Conservation (phyloP, 2,888 invertebrate genomes). For the Amphimallon solstitiale region DNA sequence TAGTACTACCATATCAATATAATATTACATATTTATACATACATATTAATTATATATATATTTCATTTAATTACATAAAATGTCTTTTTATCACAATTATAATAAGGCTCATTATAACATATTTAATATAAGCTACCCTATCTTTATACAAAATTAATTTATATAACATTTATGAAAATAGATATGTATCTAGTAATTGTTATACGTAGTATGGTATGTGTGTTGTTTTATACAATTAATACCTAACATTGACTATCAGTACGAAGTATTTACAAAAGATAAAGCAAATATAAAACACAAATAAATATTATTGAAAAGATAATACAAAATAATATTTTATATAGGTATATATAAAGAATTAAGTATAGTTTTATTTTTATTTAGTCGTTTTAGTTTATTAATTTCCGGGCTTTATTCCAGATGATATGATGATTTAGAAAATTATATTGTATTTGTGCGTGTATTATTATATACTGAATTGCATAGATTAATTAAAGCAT, state of each 20-base stretch:
- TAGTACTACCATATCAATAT: too few relatives aligned
- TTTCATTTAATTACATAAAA: constrained; percentile 27
- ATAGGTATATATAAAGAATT: too few relatives aligned
- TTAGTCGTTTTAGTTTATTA: too few relatives aligned
- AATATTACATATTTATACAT: not conserved
- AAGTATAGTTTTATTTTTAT: too few relatives aligned
- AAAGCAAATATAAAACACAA: not conserved
- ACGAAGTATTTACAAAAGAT: constrained; percentile 16
- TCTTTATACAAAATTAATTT: constrained; percentile 37
- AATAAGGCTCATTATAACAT: constrained; percentile 54
- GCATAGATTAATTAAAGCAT: too few relatives aligned
- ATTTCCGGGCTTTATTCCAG: too few relatives aligned
- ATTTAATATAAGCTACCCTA: constrained; percentile 32
- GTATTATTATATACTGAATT: too few relatives aligned
- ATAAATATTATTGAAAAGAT: not conserved
- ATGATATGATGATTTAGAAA: too few relatives aligned
- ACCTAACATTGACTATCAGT: constrained; percentile 7
- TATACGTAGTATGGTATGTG: constrained; percentile 12
- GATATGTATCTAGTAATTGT: constrained; percentile 49
- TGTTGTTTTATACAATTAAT: constrained; percentile 8
- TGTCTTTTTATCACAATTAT: constrained; percentile 54
- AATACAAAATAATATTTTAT: too few relatives aligned
- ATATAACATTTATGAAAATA: constrained; percentile 49
- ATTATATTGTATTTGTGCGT: too few relatives aligned
- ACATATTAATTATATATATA: not conserved